phyloP scores from a whole-genome alignment of 2,113 vertebrate genomes.

The chimpanzee (Pan troglodytes) region NHGRI_mPanTro3-v2.1_pri NC_072398.2:5956001-5956500 shows the following conservation, averaged over 20 bases:
- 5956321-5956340: neutral
- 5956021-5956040: neutral
- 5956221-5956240: neutral
- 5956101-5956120: constrained; percentile 4
- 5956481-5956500: neutral
- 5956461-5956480: constrained; percentile 38
- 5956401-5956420: neutral
- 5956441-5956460: constrained; percentile 14
- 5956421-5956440: neutral
- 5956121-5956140: neutral
- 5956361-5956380: neutral
- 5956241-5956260: neutral
- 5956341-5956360: neutral
- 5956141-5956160: neutral
- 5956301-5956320: neutral
- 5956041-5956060: neutral
- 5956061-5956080: constrained; percentile 9
- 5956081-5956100: constrained; percentile 27
- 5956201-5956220: constrained; percentile 6
- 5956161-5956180: neutral
- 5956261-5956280: neutral
- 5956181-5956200: neutral
- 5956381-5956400: neutral
- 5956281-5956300: neutral
- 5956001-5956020: neutral